Conservation (phyloP, 2,797 vertebrate genomes). For the Danio aesculapii region DNA sequence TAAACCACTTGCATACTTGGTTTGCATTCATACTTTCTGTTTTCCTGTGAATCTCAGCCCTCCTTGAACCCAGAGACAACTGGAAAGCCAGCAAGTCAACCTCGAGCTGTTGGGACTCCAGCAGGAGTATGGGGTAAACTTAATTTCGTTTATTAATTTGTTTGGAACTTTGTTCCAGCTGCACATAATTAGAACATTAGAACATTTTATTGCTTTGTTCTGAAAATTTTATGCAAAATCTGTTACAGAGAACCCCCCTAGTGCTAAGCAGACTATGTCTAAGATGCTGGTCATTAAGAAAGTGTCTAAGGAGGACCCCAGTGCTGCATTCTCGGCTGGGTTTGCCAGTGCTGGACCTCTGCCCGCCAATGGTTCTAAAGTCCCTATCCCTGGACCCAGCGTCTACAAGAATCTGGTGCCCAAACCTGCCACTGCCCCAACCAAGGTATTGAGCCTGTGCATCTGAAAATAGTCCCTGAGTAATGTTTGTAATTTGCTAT, state of each 20-base stretch:
- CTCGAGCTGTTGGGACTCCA: constrained; percentile 91
- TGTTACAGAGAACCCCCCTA: constrained; percentile 94
- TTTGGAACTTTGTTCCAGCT: neutral
- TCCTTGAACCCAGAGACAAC: constrained; percentile 98
- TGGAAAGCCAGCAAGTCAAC: constrained; percentile 91
- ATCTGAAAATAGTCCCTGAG: neutral
- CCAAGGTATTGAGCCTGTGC: constrained; percentile 84
- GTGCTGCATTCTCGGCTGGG: constrained; percentile 93
- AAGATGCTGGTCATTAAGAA: constrained; percentile 99
- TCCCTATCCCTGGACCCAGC: constrained; percentile 89
- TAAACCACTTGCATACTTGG: neutral
- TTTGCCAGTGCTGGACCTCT: constrained; percentile 91
- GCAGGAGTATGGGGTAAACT: constrained; percentile 98
- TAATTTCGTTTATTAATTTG: neutral
- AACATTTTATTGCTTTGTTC: constrained; percentile 6
- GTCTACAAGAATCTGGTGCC: constrained; percentile 99
- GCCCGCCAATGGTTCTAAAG: constrained; percentile 93
- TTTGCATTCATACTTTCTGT: constrained; percentile 53
- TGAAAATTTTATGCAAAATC: neutral
- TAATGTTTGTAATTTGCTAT: neutral
- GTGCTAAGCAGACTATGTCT: constrained; percentile 95
- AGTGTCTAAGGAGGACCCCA: constrained; percentile 97
- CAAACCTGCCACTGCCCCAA: constrained; percentile 93
- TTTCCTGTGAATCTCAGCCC: constrained; percentile 78
- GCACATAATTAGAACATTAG: neutral